phyloP scores from a whole-genome alignment of 2,113 vertebrate species.

The Anguilla rostrata region DNA sequence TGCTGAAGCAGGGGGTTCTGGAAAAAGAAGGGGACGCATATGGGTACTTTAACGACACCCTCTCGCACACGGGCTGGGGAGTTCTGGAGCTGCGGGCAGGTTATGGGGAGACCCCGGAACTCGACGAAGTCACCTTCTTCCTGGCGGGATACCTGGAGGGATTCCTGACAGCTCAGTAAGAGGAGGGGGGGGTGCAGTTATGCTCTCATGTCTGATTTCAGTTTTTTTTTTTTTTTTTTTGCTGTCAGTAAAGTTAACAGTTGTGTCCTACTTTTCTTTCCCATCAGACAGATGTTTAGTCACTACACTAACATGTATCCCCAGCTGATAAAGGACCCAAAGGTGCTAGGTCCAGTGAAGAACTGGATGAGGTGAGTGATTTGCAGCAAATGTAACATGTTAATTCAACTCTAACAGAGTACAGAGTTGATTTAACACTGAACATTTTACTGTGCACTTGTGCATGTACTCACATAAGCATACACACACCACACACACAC shows the following conservation, averaged over 20 bases:
- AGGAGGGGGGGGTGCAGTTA: slow-evolving; percentile 18
- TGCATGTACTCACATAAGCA: no score
- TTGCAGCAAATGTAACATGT: neutral
- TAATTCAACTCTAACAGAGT: no score
- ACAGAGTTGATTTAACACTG: no score
- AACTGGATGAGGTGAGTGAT: slow-evolving; percentile 71
- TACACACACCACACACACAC: neutral
- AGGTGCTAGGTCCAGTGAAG: slow-evolving; percentile 68
- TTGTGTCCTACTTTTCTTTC: slow-evolving; percentile 21
- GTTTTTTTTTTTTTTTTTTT: neutral
- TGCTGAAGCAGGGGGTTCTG: slow-evolving; percentile 67
- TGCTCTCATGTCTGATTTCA: neutral
- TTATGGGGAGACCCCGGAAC: slow-evolving; percentile 63
- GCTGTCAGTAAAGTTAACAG: neutral
- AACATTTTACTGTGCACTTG: no score
- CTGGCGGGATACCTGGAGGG: slow-evolving; percentile 85
- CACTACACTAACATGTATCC: slow-evolving; percentile 85
- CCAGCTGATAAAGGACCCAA: slow-evolving; percentile 74
- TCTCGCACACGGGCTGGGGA: slow-evolving; percentile 80
- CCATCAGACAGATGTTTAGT: slow-evolving; percentile 77
- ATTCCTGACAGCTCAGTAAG: slow-evolving; percentile 85
- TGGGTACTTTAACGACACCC: slow-evolving; percentile 82
- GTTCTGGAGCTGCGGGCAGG: slow-evolving; percentile 83
- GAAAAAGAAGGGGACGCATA: slow-evolving; percentile 78
- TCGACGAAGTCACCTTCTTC: slow-evolving; percentile 76